These are phyloP conservation scores for Telmatochromis bifrenatus DNA, from an alignment of 2,113 vertebrate species.

Conservation along the genomic window DNA sequence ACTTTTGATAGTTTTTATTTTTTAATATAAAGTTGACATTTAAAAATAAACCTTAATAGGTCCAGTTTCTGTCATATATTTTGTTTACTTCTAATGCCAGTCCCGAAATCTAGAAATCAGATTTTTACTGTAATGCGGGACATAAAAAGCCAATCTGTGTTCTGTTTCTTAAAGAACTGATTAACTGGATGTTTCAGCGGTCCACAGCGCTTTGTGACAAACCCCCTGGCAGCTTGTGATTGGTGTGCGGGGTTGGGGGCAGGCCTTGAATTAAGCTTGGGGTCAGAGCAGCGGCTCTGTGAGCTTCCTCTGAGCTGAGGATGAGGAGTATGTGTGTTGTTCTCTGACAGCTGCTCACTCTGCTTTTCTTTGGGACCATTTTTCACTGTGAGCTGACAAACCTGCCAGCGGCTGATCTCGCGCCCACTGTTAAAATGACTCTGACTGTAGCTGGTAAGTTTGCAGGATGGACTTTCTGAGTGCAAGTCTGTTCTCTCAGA, in stretches of 20 bases:
- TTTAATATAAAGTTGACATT: background rate
- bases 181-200: background rate
- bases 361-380: background rate
- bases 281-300: background rate
- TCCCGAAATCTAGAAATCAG: background rate
- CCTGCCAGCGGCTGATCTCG: background rate
- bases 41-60: background rate
- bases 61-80: background rate
- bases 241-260: slow-evolving; percentile 1
- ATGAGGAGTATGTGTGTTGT: slow-evolving; percentile 23
- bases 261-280: background rate
- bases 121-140: background rate
- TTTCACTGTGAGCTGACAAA: background rate
- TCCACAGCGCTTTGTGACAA: background rate
- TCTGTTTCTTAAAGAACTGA: background rate
- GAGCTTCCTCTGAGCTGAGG: slow-evolving; percentile 21
- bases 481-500: background rate
- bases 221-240: background rate
- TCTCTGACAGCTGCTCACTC: background rate
- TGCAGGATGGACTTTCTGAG: background rate
- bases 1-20: background rate
- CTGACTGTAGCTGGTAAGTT: slow-evolving; percentile 55
- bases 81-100: background rate
- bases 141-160: background rate
- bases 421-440: slow-evolving; percentile 14